Evolutionary conservation across 2,113 vertebrate genomes (phyloP), one percentile per base, ranked within the genome.

Genomic region (Pimephales promelas): DNA sequence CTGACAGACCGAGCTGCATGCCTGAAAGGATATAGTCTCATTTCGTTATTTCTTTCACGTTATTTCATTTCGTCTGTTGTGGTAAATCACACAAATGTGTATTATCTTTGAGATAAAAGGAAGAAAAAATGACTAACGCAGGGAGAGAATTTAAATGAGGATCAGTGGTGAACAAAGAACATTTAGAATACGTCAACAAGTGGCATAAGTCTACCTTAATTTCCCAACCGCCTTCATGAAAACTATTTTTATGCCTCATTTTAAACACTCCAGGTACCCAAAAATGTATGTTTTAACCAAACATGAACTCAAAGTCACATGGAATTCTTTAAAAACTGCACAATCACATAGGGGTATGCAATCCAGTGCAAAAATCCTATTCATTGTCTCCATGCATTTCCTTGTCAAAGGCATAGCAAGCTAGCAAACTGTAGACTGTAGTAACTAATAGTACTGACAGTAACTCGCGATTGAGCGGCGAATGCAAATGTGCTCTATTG

Each of bases 1-100:
- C 31, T 31, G 61, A 20, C n/a, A 66, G 20, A 24, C 68, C 34
- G 47, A 76, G 31, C 43, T 26, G n/a, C 72, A 56, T 22, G 59
- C 31, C 8, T 26, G 22, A 36, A 26, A 26, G n/a, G 40, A 54
- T 9, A 31, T 49, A 47, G 14, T 72, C 14, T 28, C 43, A 70
- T 57, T 66, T 75, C 45, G 66, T 81, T 52, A 22, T 18, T 62
- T 64, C 34, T 24, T 34, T 43, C 28, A 5, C 49, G 34, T 70
- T 49, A 61, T 75, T 76, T 72, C 4, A 49, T 72, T 61, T 49
- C 1, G 2, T 66, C 70, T 66, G 57, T 84, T 70, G 61, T 43
- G 70, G 77, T 84, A 84, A 84, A 86, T 52, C 47, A 72, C 47
- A 26, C 59, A 36, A 80, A 81, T 8, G 5, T 52, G 77, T 61